Evolutionary conservation across 1,140 invertebrate species (phyloP), one percentile per base, ranked within the genome.

Genomic region (Nasonia giraulti): DNA sequence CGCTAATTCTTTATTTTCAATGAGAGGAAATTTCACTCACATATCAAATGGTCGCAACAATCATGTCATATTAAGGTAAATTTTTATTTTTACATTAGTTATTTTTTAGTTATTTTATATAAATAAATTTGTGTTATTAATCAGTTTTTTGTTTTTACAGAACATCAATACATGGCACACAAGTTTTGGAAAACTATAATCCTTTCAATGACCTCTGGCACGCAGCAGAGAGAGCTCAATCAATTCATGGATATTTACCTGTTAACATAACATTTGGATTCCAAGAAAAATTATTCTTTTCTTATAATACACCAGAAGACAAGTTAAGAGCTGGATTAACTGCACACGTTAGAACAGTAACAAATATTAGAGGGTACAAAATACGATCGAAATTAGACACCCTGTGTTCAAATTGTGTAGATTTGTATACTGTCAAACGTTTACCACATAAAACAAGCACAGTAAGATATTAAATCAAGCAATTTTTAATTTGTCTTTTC

Each of bases 191-290:
- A 86, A 93, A 91, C 87, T 95, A 94, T 82, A 95, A 95, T 91
- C 94, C 94, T 0, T 90, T 95, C 44, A 90, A 91, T 8, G 94
- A 95, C 88, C 88, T 94, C 47, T 95, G 95, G 92, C 94, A 95
- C 85, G 93, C 93, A 68, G 94, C 94, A 74, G 94, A 94, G 79
- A 92, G 94, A 69, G 92, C 93, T 76, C 93, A 94, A 87, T 94
- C 94, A 73, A 90, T 95, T 80, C 94, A 95, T 55, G 93, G 93
- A 23, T 94, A 95, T 87, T 86, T 95, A 37, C 95, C 95, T 10
- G 91, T 95, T 27, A 94, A 94, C 83, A 83, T 93, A 20, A 93
- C 91, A 14, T 85, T 92, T 84, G 92, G 93, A 78, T 82, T 91
- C 74, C 87, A 92, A 27, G 89, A 92, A 44, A 91, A 88, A 79